Evolutionary conservation across 1,140 invertebrate genomes (phyloP).

Genomic region (Platorchestia sp.): DNA sequence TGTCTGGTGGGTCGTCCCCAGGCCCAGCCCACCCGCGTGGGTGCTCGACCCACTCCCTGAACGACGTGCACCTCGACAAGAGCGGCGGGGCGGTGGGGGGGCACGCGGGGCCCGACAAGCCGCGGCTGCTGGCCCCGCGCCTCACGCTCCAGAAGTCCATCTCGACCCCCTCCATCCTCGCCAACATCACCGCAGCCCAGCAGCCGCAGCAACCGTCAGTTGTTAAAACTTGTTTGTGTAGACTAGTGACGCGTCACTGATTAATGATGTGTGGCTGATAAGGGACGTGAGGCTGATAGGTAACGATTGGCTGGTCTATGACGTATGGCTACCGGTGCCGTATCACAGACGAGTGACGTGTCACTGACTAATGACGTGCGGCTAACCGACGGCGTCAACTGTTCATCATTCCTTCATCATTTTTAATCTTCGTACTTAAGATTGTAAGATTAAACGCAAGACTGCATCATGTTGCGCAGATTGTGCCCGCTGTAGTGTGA

Average conservation of each 20-base stretch:
- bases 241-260: no score
- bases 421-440: no score
- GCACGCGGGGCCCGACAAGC: conserved; percentile 56
- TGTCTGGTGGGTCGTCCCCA: conserved; percentile 63
- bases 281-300: not conserved
- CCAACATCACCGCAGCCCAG: conserved; percentile 71
- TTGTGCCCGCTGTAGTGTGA: no score
- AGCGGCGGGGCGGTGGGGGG: conserved; percentile 63
- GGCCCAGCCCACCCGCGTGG: conserved; percentile 75
- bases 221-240: no score
- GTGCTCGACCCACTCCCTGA: conserved; percentile 85
- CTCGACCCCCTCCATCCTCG: conserved; percentile 77
- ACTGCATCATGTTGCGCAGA: no score
- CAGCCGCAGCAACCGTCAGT: conserved; percentile 52
- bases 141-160: conserved; percentile 77
- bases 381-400: not conserved
- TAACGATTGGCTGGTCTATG: not conserved
- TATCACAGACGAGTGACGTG: not conserved
- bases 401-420: no score
- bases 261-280: no score
- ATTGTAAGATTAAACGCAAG: no score
- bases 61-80: conserved; percentile 86
- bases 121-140: conserved; percentile 69
- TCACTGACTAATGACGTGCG: not conserved
- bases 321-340: no score